phyloP scores from a whole-genome alignment of 1,140 invertebrate genomes.

The Hetaerina americana region DNA sequence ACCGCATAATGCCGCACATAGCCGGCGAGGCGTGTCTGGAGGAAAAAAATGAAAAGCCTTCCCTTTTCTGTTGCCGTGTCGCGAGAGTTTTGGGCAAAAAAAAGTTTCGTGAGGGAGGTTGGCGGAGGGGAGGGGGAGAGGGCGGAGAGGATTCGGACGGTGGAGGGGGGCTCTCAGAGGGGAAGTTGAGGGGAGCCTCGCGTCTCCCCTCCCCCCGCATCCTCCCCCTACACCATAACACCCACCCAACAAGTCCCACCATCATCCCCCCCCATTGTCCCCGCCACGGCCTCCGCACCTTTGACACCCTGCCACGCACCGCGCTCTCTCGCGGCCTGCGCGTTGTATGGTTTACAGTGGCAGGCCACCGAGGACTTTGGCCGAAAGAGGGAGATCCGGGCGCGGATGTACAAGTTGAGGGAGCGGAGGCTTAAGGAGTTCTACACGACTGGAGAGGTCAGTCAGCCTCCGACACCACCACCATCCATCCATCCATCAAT shows the following conservation, averaged over 20 bases:
- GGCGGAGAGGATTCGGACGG: too few relatives aligned
- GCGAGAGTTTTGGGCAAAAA: too few relatives aligned
- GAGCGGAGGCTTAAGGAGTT: slow-evolving; percentile 59
- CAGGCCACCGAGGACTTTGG: slow-evolving; percentile 73
- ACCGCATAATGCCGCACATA: too few relatives aligned
- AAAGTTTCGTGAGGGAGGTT: too few relatives aligned
- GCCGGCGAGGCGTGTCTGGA: too few relatives aligned
- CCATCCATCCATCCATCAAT: background rate
- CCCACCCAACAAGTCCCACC: background rate
- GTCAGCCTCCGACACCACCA: background rate
- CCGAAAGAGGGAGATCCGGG: slow-evolving; percentile 68
- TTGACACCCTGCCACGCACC: background rate
- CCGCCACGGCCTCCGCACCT: background rate
- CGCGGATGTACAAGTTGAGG: slow-evolving; percentile 65
- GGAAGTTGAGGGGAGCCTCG: too few relatives aligned
- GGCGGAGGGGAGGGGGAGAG: too few relatives aligned
- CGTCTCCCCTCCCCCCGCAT: too few relatives aligned
- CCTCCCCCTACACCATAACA: too few relatives aligned
- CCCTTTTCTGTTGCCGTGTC: too few relatives aligned
- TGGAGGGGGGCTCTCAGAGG: too few relatives aligned
- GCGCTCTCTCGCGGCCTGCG: background rate
- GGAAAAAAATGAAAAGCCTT: too few relatives aligned
- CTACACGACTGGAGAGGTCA: slow-evolving; percentile 40
- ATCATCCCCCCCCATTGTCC: background rate
- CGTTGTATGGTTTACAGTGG: slow-evolving; percentile 45